phyloP scores from a whole-genome alignment of 2,888 invertebrate genomes.

The Chaetogeoica ovagalla region DNA sequence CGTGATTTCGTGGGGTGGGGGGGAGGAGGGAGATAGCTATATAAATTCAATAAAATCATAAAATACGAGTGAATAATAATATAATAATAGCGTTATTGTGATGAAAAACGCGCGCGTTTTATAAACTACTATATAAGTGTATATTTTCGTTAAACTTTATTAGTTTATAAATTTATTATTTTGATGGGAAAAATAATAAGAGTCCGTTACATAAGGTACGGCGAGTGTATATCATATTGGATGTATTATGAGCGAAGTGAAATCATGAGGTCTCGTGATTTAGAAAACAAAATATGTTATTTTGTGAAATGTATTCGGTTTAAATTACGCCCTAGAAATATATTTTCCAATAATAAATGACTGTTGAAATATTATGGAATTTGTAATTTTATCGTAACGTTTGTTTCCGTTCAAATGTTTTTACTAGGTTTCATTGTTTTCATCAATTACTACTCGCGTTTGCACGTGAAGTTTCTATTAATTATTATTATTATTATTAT shows the following conservation, averaged over 20 bases:
- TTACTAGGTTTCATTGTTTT: too few species aligned
- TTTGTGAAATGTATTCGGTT: not conserved
- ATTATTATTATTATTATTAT: too few species aligned
- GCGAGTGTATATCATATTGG: not conserved
- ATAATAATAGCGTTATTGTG: not conserved
- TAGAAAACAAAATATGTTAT: not conserved
- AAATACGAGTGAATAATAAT: not conserved
- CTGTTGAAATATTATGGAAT: too few species aligned
- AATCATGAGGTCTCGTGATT: not conserved
- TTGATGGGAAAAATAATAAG: not conserved
- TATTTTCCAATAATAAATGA: not conserved
- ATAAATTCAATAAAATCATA: not conserved
- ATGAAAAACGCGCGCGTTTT: not conserved
- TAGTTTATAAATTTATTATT: conserved; percentile 26
- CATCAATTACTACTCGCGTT: too few species aligned
- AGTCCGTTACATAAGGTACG: not conserved
- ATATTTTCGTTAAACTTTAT: conserved; percentile 1
- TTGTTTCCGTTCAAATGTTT: too few species aligned
- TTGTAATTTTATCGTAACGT: too few species aligned
- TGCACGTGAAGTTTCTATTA: too few species aligned
- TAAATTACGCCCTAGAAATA: not conserved
- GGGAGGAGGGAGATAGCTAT: not conserved
- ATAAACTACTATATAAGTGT: not conserved
- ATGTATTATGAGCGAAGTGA: not conserved
- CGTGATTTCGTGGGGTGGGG: too few species aligned